Base-by-base conservation (phyloP, 2,797 vertebrate species). In the Mormyrops boulengeri region DNA sequence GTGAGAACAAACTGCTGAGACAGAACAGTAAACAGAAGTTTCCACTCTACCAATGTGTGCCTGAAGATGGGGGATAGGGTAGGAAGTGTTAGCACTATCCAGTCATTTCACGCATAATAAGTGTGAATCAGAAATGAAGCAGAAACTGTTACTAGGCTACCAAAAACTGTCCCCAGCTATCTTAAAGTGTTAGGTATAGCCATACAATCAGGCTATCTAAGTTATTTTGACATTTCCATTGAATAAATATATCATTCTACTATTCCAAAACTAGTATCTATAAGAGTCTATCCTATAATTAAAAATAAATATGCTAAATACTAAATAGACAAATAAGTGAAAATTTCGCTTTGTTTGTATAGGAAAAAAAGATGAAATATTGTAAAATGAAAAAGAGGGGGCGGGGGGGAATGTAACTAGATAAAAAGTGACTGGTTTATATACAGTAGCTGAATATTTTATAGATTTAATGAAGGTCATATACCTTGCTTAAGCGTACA, bases 1-100 rank as follows among this genome's bases (percentile, higher is more conserved):
- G 53, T 60, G 95, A 96, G 94, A 6, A 92, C 91, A 90, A 94
- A 94, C 94, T 95, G 95, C 95, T 94, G 94, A 95, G 94, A 93
- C 92, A 91, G 93, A 94, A 94, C 34, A 86, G 93, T 92, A 92
- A 94, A 94, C 91, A 92, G 91, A 93, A 91, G 94, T 94, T 96
- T 91, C 0, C 34, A 93, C 93, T 93, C 91, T 50, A 89, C 89
- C 89, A 41, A 0, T 92, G 95, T 95, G 95, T 94, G 26, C 93
- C 89, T 90, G 85, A 91, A 94, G 95, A 96, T 91, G 91, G 94
- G 95, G 93, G 92, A 93, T 92, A 91, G 38, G 14, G 26, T 91
- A 85, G 82, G 50, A 62, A 47, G 47, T 52, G 77, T 87, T 52
- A 82, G 50, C 88, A 87, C 34, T 88, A 87, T 77, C 82, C 88